These are phyloP conservation scores for Bugula neritina DNA, from an alignment of 2,888 invertebrate genomes.

Conservation along the genomic window DNA sequence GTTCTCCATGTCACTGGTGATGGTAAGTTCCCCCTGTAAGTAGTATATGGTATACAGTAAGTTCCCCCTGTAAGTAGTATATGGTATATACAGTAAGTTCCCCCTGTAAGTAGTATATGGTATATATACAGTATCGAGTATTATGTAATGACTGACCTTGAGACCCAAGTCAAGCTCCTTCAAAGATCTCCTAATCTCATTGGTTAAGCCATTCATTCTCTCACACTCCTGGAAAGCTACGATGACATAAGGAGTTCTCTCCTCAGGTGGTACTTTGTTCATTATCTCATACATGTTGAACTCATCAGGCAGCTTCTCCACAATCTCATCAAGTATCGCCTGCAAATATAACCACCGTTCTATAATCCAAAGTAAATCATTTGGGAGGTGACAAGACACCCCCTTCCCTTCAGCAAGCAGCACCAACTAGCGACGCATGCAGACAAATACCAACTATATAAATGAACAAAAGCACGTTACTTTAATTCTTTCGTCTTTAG, in stretches of 20 bases:
- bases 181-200: constrained; percentile 81
- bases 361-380: too few relatives aligned
- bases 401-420: too few relatives aligned
- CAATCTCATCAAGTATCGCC: constrained; percentile 85
- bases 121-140: too few relatives aligned
- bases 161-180: constrained; percentile 86
- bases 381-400: too few relatives aligned
- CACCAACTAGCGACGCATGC: too few relatives aligned
- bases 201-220: constrained; percentile 85
- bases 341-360: too few relatives aligned
- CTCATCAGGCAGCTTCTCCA: constrained; percentile 89
- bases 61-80: constrained; percentile 65
- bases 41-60: neutral
- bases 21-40: constrained; percentile 80
- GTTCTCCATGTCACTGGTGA: constrained; percentile 93
- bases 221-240: constrained; percentile 82
- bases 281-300: constrained; percentile 92
- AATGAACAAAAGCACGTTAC: too few relatives aligned
- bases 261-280: constrained; percentile 77
- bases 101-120: constrained; percentile 59
- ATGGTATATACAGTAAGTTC: constrained; percentile 57
- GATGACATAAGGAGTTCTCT: constrained; percentile 90
- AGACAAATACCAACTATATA: too few relatives aligned
- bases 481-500: constrained; percentile 76
- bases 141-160: constrained; percentile 68